Conservation (phyloP, 2,113 vertebrate genomes). For the Oncorhynchus kisutch region DNA sequence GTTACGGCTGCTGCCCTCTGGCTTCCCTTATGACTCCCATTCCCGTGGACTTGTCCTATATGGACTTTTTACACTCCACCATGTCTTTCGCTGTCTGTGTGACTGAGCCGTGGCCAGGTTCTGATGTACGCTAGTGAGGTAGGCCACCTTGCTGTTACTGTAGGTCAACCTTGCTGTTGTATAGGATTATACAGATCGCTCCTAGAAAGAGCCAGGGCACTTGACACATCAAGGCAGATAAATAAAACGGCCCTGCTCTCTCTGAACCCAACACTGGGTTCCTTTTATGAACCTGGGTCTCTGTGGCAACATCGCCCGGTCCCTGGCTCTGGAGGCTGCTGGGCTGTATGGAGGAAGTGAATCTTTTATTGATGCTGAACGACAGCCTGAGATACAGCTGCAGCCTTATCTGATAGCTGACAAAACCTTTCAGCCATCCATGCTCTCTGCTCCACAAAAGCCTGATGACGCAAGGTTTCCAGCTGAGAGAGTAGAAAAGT, state of each 20-base stretch:
- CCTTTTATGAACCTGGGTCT: conserved; percentile 5
- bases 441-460: not conserved
- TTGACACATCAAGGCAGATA: not conserved
- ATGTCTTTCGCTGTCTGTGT: conserved; percentile 5
- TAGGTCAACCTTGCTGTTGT: too few species aligned
- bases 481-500: not conserved
- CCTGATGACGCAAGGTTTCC: conserved; percentile 1
- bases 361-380: not conserved
- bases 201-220: not conserved
- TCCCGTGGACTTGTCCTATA: not conserved
- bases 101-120: conserved; percentile 10
- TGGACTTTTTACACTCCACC: conserved; percentile 15
- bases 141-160: not conserved
- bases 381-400: conserved; percentile 1
- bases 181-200: too few species aligned
- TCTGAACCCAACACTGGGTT: too few species aligned
- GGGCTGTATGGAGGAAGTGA: not conserved
- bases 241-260: not conserved
- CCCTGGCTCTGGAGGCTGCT: not conserved
- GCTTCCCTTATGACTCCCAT: not conserved
- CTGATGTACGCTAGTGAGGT: conserved; percentile 1
- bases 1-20: not conserved
- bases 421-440: conserved; percentile 14
- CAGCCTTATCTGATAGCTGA: conserved; percentile 25
- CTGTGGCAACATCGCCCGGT: not conserved